phyloP scores from a whole-genome alignment of 2,113 vertebrate species.

The Lota lota region DNA sequence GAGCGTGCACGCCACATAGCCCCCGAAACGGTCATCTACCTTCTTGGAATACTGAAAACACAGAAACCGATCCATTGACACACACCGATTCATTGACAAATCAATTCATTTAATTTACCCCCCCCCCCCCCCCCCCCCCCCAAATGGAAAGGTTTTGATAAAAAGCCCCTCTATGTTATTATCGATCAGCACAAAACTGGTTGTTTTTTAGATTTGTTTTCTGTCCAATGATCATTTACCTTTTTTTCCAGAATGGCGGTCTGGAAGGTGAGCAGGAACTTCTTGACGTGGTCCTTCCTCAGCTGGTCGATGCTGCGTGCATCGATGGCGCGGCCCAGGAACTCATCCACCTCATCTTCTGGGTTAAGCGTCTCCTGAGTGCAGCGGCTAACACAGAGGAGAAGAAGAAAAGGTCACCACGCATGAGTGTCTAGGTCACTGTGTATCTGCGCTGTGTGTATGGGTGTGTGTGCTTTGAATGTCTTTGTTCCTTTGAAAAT shows the following conservation, averaged over 20 bases:
- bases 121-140: not conserved
- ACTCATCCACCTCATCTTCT: conserved; percentile 94
- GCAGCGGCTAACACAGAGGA: conserved; percentile 74
- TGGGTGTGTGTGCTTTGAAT: not conserved
- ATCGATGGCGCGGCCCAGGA: conserved; percentile 91
- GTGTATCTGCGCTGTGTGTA: conserved; percentile 11
- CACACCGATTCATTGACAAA: not conserved
- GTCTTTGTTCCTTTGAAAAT: not conserved
- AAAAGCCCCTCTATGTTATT: too few relatives aligned
- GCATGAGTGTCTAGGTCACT: conserved; percentile 6
- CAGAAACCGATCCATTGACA: not conserved
- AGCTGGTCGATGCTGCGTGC: conserved; percentile 95
- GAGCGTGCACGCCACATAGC: conserved; percentile 87
- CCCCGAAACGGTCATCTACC: conserved; percentile 88
- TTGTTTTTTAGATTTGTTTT: too few relatives aligned
- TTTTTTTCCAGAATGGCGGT: conserved; percentile 87
- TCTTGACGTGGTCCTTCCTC: conserved; percentile 92
- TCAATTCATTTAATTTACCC: too few relatives aligned
- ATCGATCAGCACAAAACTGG: too few relatives aligned
- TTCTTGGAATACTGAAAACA: conserved; percentile 86
- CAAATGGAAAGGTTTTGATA: too few relatives aligned
- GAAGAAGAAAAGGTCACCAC: conserved; percentile 32
- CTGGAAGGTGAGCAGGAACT: conserved; percentile 94
- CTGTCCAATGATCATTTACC: conserved; percentile 58
- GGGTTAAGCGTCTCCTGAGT: conserved; percentile 90